Conservation (phyloP, 2,797 vertebrate genomes). For the Molossus alvarezi region DNA sequence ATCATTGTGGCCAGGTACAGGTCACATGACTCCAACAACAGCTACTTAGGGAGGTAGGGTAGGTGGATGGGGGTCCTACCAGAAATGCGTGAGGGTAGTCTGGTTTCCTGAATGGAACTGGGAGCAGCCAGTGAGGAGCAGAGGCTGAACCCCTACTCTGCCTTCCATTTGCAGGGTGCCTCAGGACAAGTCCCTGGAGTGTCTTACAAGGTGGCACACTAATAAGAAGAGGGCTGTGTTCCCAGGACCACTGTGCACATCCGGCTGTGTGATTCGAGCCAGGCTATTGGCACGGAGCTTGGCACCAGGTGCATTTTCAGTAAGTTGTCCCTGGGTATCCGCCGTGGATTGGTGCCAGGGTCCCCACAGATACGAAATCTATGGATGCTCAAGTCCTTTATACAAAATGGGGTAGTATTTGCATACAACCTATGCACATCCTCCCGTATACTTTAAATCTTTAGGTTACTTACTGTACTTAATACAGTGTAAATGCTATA, state of each 20-base stretch:
- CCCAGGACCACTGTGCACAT: fast-evolving
- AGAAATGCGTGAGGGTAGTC: not conserved
- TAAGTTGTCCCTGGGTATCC: not conserved
- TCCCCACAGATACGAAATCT: not conserved
- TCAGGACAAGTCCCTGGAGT: not conserved
- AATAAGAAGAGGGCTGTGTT: fast-evolving
- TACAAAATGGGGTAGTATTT: not conserved
- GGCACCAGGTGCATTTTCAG: fast-evolving
- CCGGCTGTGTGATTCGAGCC: fast-evolving
- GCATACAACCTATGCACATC: not conserved
- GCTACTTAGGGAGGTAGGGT: not conserved
- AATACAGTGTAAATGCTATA: not conserved
- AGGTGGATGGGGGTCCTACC: not conserved
- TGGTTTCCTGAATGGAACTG: not conserved
- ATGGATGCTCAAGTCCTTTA: not conserved
- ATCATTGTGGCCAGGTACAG: not conserved
- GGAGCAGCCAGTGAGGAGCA: not conserved
- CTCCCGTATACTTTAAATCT: not conserved
- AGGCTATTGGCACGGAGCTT: not conserved
- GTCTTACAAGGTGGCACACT: too few relatives aligned
- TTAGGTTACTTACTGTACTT: too few relatives aligned
- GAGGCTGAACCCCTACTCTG: not conserved
- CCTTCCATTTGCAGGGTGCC: not conserved
- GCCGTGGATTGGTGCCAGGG: not conserved
- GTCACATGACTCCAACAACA: not conserved